Base-by-base conservation (phyloP, 2,888 invertebrate genomes). In the Drosophila setosimentum region DNA sequence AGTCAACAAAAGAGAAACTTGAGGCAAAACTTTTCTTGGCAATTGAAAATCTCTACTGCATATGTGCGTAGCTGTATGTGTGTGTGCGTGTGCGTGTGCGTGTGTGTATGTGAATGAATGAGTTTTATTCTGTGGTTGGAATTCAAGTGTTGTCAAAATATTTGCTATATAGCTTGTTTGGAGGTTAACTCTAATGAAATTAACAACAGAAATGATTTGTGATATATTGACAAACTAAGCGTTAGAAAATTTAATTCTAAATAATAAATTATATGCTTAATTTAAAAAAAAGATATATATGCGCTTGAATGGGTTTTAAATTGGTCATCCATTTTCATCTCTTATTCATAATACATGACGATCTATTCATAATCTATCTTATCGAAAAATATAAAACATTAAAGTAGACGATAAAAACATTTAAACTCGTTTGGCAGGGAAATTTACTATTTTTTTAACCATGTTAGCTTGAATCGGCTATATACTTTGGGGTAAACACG, bases 21-120 rank as follows among this genome's bases (percentile, higher is more conserved):
- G 68, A 64, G 64, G 70, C 68, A 68, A 87, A 85, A 82, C 68
- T 85, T 86, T 84, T 82, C 75, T 83, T 89, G 89, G 71, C 87
- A 86, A 86, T 87, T 82, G 89, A 89, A 89, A 80, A 78, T 72
- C 67, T 67, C 71, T 60, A 66, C 54, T 65, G 29, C 53, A 55
- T 40, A 57, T 67, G 58, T 65, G 62, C 24, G 42, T 40, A 32
- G 29, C 27, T 45, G 30, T 32, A 27, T 27, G 16, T 60, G 21
- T 29, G 13, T 27, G 18, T 10, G 5, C 2, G 37, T 29, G 24
- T 27, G 24, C 55, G 48, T 54, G 45, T 27, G 18, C 37, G n/a
- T 62, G 33, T 29, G n/a, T 64, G 50, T 62, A 29, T 60, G n/a
- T 48, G 16, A 32, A 7, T n/a, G 51, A 51, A 21, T 50, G 65